Base-by-base conservation (phyloP, 2,797 vertebrate species). In the Chelidonichthys spinosus region DNA sequence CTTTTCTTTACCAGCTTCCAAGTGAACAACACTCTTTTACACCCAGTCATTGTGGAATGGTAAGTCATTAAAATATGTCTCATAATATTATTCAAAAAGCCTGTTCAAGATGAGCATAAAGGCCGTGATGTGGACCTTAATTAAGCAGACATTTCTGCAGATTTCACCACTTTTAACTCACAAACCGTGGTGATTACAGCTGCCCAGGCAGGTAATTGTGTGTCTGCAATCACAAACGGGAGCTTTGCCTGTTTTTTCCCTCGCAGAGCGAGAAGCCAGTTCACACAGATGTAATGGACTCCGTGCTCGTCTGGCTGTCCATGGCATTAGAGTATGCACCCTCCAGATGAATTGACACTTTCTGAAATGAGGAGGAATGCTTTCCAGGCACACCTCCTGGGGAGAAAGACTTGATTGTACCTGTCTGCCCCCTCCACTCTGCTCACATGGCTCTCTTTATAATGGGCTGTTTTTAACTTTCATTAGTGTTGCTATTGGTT, bases 21-120 rank as follows among this genome's bases (percentile, higher is more conserved):
- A 13, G 97, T 99, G 80, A 97, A 98, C 92, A 98, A 98, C 88
- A 93, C 87, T 25, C 86, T 96, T 63, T 90, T 97, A 74, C 96
- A 99, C 83, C 97, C 97, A 3, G 96, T 98, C 79, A 97, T 98
- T 18, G 96, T 97, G 72, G 97, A 98, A 89, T 97, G 97, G 97
- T 99, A 76, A 94, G 97, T 95, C 56, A 43, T 61, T 65, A 35
- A 18, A 63, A 43, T 15, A 0, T 11, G 8, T 18, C 43, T 18
- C 17, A 18, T 49, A 18, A 25, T 43, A 39, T 14, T 47, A 59
- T 47, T 40, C 15, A 69, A 13, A 32, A 53, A 63, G 8, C 37
- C 42, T 2, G 46, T 8, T 61, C 5, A 17, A 3, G 40, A 37
- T 63, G 13, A 44, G 5, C 39, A 44, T 39, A 11, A 43, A 53